Evolutionary conservation across 2,113 vertebrate species (phyloP), one percentile per base, ranked within the genome.

Genomic region (Gnathonemus echidnorhynchus): DNA sequence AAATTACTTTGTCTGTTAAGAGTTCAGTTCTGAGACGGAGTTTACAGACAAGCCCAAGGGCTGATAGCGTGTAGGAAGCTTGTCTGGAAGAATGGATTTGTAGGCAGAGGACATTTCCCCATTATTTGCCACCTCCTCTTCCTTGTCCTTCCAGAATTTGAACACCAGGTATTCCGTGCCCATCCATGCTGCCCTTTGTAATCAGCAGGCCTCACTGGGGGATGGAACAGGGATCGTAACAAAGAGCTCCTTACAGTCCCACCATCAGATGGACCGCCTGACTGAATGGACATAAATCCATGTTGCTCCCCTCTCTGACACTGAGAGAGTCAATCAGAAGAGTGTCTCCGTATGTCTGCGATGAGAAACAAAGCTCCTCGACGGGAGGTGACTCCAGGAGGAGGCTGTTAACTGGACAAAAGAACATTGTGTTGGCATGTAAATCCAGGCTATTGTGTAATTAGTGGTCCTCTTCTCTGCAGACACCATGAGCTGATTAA

Each of bases 401-500:
- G 48, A 35, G 50, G 13, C 49, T 56, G 86, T 39, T 56, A 87
- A 87, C 19, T 4, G 50, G 27, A 87, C 50, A 87, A 87, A 42
- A 24, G 86, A 39, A 53, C n/a, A 31, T 87, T 87, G 86, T 87
- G 15, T 87, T 21, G 50, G 50, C 24, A 56, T 39, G 86, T 53
- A 87, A 87, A 53, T 35, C 27, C 27, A 19, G 86, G 86, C n/a
- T 87, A 87, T 87, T 87, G 86, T 87, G 86, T 39, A 87, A 53
- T 87, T 87, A 87, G 86, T 53, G n/a, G 86, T 56, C 86, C 50
- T 56, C 50, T 56, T 53, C 86, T 35, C 86, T 53, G 50, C 86
- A 87, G 86, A 87, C 86, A 8, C 50, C 15, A 13, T 87, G 86
- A 87, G 46, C 86, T 53, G 48, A 87, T 87, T 87, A 87, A 56